Evolutionary conservation across 2,888 invertebrate species (phyloP), one percentile per base, ranked within the genome.

Genomic region (Alcis repandata): DNA sequence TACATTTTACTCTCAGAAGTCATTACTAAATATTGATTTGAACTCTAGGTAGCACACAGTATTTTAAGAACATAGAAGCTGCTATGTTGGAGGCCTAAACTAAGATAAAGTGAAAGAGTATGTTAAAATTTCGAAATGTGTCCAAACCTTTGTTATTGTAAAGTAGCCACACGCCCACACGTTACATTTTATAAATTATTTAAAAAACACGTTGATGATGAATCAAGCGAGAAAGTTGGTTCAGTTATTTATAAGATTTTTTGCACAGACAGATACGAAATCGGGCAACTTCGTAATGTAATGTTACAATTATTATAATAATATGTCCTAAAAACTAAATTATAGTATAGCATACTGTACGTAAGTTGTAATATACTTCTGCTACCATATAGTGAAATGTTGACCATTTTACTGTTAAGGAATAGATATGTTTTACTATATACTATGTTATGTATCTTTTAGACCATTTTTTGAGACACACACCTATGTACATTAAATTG

Each of bases 321-420:
- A 20, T 36, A 27, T 54, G 17, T 32, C 19, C 36, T 51, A 36
- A 51, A 36, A 54, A 54, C 48, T 49, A 36, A 43, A 49, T 27
- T 49, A 59, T 59, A 54, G 40, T 49, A 48, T 59, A 59, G 45
- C 36, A 32, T 51, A 58, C 40, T 54, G 48, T 59, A 53, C 54
- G 54, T 64, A 64, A 41, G 40, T 59, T 54, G 40, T 41, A 41
- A 51, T 58, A 63, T 54, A 36, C 19, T 51, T 19, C 20, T 51
- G 70, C 70, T 59, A 65, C 68, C 69, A 62, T 56, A 58, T 70
- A 70, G 76, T 82, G 76, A 75, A 80, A 80, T 82, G 81, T 83
- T 79, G 79, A 80, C 58, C 79, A 79, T 83, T 83, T 82, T 80
- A 76, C 82, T 70, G 68, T 67, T 75, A 68, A 72, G 69, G 41